Evolutionary conservation across 1,140 invertebrate genomes (phyloP).

Genomic region (Musca vetustissima): DNA sequence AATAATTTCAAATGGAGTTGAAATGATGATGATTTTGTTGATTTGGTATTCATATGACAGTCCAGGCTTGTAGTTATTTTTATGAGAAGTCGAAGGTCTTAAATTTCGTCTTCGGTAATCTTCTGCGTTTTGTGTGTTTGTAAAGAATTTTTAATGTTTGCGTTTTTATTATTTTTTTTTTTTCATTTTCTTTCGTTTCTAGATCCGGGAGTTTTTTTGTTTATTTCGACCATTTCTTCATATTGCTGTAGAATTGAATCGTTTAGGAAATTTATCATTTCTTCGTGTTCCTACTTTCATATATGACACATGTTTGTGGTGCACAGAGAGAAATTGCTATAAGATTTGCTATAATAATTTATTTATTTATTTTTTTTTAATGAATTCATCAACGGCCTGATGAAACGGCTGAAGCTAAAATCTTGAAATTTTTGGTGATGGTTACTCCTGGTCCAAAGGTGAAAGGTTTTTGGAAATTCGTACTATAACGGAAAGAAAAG

Average conservation of each 20-base stretch:
- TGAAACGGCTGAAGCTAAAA: no score
- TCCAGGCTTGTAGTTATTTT: slow-evolving; percentile 12
- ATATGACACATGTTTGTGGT: neutral
- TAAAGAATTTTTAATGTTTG: neutral
- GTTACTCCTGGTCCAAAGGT: no score
- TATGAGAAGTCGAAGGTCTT: slow-evolving; percentile 6
- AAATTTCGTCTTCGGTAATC: neutral
- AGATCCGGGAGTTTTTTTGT: slow-evolving; percentile 10
- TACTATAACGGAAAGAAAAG: no score
- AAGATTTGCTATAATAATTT: no score
- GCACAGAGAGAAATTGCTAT: neutral
- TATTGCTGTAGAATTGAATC: neutral
- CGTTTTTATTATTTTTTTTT: no score
- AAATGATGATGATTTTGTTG: neutral
- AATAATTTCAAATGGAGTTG: neutral
- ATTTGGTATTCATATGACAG: slow-evolving; percentile 4
- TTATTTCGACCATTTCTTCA: neutral
- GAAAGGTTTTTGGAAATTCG: no score
- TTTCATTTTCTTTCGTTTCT: neutral
- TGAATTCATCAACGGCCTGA: no score
- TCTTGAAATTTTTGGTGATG: no score
- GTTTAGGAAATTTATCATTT: no score
- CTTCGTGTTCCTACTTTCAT: slow-evolving; percentile 7
- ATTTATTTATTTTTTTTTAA: no score
- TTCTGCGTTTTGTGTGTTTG: no score